Percentiles rank a stretch among this genome's conserved stretches.
phyloP scores from a whole-genome alignment of 2,888 invertebrate species.

The Ormyrus nitidulus region DNA sequence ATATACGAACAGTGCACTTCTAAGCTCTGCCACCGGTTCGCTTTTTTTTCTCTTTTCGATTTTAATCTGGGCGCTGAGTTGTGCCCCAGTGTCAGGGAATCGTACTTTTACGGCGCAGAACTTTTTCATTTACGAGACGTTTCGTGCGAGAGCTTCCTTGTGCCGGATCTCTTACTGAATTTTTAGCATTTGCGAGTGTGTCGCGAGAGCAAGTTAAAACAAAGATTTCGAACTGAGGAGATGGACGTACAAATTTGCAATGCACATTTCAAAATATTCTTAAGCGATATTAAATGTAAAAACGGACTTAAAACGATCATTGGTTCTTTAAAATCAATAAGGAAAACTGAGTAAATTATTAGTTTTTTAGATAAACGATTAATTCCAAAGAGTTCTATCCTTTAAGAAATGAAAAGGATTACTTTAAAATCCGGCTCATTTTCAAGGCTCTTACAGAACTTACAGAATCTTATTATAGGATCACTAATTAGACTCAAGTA shows the following conservation, averaged over 20 bases:
- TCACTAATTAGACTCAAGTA: too few relatives aligned
- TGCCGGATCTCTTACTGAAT: constrained; percentile 5
- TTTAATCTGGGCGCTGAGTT: constrained; percentile 24
- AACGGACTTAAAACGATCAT: background rate
- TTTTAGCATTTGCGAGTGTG: constrained; percentile 10
- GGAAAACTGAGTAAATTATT: too few relatives aligned
- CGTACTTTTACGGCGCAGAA: constrained; percentile 39
- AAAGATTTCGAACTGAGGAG: too few relatives aligned
- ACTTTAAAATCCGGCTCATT: too few relatives aligned
- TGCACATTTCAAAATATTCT: too few relatives aligned
- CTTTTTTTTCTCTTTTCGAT: constrained; percentile 36
- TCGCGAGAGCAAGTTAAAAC: background rate
- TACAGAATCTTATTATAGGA: too few relatives aligned
- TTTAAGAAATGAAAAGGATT: too few relatives aligned
- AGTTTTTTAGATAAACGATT: too few relatives aligned
- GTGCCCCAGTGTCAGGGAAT: background rate
- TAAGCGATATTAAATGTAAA: background rate
- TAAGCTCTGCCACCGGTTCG: background rate
- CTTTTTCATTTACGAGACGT: constrained; percentile 37
- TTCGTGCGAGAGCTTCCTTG: background rate
- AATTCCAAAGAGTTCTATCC: too few relatives aligned
- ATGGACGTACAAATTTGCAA: too few relatives aligned
- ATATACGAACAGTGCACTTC: background rate
- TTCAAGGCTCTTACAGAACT: too few relatives aligned
- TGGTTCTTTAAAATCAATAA: too few relatives aligned